Evolutionary conservation across 2,888 invertebrate species (phyloP).

Genomic region (Tenthredo scrophulariae): DNA sequence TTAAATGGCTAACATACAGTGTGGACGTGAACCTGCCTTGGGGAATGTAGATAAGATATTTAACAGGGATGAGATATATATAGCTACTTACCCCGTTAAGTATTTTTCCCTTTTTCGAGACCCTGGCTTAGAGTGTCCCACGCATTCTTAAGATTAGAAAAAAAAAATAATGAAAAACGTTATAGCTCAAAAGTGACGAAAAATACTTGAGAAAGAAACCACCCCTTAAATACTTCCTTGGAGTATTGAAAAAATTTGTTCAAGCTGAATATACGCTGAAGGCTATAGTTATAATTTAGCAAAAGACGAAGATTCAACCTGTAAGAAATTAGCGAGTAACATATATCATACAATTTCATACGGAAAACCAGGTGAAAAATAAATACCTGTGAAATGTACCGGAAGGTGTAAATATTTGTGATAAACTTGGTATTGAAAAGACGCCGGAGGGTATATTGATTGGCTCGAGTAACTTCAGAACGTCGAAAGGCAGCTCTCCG

Average conservation of each 20-base stretch:
- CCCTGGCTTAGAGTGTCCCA: not conserved
- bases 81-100: not conserved
- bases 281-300: not conserved
- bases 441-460: not conserved
- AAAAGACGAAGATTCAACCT: not conserved
- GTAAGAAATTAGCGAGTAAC: not conserved
- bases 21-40: not conserved
- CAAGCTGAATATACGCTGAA: not conserved
- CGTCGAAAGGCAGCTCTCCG: not conserved
- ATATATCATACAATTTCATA: not conserved
- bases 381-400: not conserved
- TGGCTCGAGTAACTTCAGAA: slow-evolving; percentile 29
- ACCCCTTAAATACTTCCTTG: not conserved
- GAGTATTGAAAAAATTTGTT: not conserved
- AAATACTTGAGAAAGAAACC: not conserved
- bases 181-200: not conserved
- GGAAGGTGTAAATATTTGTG: not conserved
- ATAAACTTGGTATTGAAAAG: not conserved
- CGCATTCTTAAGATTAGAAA: not conserved
- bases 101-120: slow-evolving; percentile 15
- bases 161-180: not conserved
- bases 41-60: slow-evolving; percentile 28
- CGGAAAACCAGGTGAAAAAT: not conserved
- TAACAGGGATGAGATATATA: slow-evolving; percentile 16
- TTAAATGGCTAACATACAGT: not conserved